Conservation (phyloP, 2,797 vertebrate species). For the Morelia viridis region DNA sequence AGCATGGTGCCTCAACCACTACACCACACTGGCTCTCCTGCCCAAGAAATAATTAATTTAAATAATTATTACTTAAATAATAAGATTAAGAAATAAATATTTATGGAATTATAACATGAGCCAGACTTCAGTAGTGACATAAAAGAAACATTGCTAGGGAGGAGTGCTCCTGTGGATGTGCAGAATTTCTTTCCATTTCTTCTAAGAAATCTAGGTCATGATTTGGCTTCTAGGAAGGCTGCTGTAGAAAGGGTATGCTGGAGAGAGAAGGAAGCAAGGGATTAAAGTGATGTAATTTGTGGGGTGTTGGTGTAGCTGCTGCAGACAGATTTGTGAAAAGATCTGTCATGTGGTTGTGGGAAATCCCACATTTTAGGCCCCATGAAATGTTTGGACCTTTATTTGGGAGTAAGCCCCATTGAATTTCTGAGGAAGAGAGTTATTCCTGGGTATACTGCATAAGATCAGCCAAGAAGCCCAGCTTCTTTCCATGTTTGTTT, state of each 20-base stretch:
- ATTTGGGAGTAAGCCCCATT: not conserved
- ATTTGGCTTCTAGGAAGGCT: not conserved
- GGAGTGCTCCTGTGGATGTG: not conserved
- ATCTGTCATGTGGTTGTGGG: not conserved
- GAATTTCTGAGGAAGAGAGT: not conserved
- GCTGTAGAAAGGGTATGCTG: not conserved
- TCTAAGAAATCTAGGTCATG: too few species aligned
- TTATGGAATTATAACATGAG: not conserved
- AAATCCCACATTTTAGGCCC: not conserved
- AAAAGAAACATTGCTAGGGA: not conserved
- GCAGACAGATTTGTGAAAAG: not conserved
- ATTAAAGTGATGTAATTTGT: not conserved
- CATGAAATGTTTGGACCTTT: not conserved
- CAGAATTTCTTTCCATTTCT: not conserved
- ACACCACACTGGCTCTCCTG: not conserved
- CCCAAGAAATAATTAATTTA: not conserved
- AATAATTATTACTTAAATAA: too few species aligned
- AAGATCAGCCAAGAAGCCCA: not conserved
- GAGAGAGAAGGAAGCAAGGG: not conserved
- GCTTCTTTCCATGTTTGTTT: not conserved
- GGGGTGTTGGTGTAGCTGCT: not conserved
- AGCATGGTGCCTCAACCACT: not conserved
- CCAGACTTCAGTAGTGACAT: not conserved
- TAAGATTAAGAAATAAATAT: not conserved
- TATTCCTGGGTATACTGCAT: not conserved